A percentile compares a stretch with the other conserved stretches of the same genome.
phyloP scores from a whole-genome alignment of 2,797 vertebrate species.

The Amazonetta brasiliensis region DNA sequence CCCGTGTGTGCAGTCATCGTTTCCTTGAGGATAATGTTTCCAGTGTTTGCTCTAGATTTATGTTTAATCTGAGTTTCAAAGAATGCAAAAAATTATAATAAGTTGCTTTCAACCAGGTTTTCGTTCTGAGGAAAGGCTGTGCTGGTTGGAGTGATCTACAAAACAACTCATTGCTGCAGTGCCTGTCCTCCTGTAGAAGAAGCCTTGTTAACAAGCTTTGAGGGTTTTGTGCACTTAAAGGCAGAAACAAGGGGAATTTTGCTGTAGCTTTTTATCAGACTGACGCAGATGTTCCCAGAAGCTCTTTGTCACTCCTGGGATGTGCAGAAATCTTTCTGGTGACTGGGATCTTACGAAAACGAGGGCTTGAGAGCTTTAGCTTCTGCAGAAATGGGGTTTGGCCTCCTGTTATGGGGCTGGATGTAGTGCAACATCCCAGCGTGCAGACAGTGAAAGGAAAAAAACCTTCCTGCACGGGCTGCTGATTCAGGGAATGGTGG shows the following conservation, averaged over 20 bases:
- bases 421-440: not conserved
- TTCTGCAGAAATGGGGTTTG: not conserved
- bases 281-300: not conserved
- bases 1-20: not conserved
- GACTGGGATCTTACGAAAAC: not conserved
- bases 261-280: not conserved
- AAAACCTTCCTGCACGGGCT: not conserved
- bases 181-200: not conserved
- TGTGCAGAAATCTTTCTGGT: not conserved
- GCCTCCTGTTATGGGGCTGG: not conserved
- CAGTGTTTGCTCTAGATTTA: not conserved
- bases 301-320: not conserved
- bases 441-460: not conserved
- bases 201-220: not conserved
- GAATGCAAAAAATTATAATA: not conserved
- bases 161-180: not conserved
- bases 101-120: not conserved
- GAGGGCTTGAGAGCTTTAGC: not conserved
- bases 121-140: not conserved
- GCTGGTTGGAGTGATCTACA: not conserved
- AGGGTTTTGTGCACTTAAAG: not conserved
- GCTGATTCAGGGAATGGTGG: not conserved
- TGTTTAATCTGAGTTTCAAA: not conserved
- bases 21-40: not conserved
- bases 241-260: not conserved